Evolutionary conservation across 2,797 vertebrate species (phyloP), one percentile per base, ranked within the genome.

Genomic region (Anguilla megastoma): DNA sequence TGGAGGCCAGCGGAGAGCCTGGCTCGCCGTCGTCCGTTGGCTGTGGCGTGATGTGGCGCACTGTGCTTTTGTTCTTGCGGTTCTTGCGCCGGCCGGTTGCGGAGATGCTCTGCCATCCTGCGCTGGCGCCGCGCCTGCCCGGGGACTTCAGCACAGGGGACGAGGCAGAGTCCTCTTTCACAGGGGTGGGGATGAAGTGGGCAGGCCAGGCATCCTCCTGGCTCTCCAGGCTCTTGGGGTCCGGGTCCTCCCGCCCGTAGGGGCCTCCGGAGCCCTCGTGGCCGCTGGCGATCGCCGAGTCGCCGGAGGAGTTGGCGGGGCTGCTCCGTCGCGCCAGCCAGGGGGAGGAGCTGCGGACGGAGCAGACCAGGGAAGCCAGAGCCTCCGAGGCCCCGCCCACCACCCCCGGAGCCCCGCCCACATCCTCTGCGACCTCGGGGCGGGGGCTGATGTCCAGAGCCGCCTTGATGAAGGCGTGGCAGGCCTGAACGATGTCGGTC

Each of bases 401-500:
- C 94, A 88, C 96, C 94, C 0, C 96, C 94, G 8, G 96, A 95
- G 9, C 97, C 97, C 60, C 98, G 0, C 95, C 93, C 0, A 98
- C 95, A 80, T 99, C 98, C 0, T 99, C 98, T 0, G 97, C 95
- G 90, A 98, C 96, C 52, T 99, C 98, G 0, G 97, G 97, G 95
- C 98, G 98, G 90, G 99, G 98, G 95, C 98, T 99, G 89, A 99
- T 99, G 95, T 99, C 98, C 33, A 99, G 95, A 0, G 98, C 98
- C 0, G 98, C 98, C 91, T 98, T 98, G 93, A 99, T 99, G 94
- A 99, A 99, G 88, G 96, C 97, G 90, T 99, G 98, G 88, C 98
- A 99, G 0, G 98, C 98, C 91, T 98, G 98, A 30, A 99, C 98
- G 0, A 99, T 99, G 92, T 99, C 98, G 0, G 98, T 99, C 98